Percentiles rank a stretch among this genome's conserved stretches.
Conservation (phyloP, 92 coral and sea anemone species). For the Zoanthus sansibaricus region DNA sequence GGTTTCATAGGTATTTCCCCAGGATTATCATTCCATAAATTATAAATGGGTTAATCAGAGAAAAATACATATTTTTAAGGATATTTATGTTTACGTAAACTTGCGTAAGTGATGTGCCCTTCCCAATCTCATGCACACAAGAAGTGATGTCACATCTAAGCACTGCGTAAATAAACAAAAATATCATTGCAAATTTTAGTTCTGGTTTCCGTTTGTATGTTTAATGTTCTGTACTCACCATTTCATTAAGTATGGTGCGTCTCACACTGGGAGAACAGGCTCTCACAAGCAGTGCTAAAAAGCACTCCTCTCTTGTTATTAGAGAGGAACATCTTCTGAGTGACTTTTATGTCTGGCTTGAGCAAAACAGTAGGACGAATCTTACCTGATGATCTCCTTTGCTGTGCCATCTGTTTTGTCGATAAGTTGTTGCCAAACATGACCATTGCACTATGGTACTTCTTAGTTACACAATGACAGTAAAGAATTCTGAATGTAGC, state of each 20-base stretch:
- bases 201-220: conserved; percentile 26
- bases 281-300: background rate
- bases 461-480: background rate
- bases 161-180: conserved; percentile 51
- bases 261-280: background rate
- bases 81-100: background rate
- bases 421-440: background rate
- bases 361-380: background rate
- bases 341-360: conserved; percentile 37
- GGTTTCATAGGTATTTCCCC: too few species aligned
- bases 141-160: conserved; percentile 59
- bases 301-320: conserved; percentile 13
- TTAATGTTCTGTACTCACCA: conserved; percentile 19
- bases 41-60: too few species aligned
- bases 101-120: too few species aligned
- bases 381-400: conserved; percentile 5
- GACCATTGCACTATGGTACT: background rate
- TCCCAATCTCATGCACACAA: too few species aligned
- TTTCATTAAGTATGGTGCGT: background rate
- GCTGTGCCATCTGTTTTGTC: background rate
- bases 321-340: conserved; percentile 38
- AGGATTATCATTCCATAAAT: too few species aligned
- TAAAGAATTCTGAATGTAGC: conserved; percentile 27
- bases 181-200: conserved; percentile 47
- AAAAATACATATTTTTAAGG: too few species aligned